A percentile compares a stretch with the other conserved stretches of the same genome.
Evolutionary conservation across 1,140 invertebrate genomes (phyloP).

Genomic region (Trichonephila inaurata): DNA sequence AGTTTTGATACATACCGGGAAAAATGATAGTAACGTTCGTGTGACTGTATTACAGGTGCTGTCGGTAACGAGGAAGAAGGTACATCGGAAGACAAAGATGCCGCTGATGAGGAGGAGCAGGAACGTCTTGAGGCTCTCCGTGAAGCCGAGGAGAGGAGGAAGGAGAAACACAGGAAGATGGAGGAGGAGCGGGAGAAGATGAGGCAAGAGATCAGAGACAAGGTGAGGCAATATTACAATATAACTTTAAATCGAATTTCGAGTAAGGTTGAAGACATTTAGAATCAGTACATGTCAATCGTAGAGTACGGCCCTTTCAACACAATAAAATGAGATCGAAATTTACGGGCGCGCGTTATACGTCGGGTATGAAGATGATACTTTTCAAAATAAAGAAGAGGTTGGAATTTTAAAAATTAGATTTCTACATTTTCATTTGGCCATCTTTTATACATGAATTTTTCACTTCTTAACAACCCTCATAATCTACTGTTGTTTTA

Average conservation of each 20-base stretch:
- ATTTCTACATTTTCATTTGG: too few species aligned
- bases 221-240: conserved; percentile 79
- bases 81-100: conserved; percentile 79
- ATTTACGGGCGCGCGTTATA: too few species aligned
- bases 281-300: too few species aligned
- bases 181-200: conserved; percentile 83
- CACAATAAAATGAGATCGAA: too few species aligned
- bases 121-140: conserved; percentile 82
- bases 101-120: conserved; percentile 80
- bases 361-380: too few species aligned
- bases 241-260: background rate
- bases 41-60: conserved; percentile 27
- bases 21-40: background rate
- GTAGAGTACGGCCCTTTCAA: too few species aligned
- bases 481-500: too few species aligned
- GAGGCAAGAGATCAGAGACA: conserved; percentile 83
- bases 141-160: conserved; percentile 82
- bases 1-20: too few species aligned
- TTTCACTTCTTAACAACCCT: too few species aligned
- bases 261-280: background rate
- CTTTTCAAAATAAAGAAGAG: too few species aligned
- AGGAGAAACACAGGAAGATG: conserved; percentile 84
- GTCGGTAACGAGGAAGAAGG: conserved; percentile 78
- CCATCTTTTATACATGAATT: too few species aligned
- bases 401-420: too few species aligned